A percentile compares a stretch with the other conserved stretches of the same genome.
Evolutionary conservation across 2,113 vertebrate species (phyloP).

Genomic region (Xiphias gladius): DNA sequence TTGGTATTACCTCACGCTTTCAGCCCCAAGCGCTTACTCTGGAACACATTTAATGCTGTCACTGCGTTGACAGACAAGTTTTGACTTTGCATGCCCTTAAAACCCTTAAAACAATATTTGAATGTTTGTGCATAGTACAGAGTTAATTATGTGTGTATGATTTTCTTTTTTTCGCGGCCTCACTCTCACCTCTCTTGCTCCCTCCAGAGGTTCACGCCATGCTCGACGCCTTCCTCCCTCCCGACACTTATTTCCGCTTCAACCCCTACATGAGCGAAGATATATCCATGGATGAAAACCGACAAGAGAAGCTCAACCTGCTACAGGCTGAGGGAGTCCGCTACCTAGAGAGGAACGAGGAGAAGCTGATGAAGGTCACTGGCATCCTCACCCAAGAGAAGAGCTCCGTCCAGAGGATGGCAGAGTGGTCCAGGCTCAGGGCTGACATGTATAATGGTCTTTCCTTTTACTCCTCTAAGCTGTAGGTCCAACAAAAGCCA

Average conservation of each 20-base stretch:
- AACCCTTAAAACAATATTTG: constrained; percentile 16
- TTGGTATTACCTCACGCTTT: constrained; percentile 36
- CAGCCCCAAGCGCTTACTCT: constrained; percentile 22
- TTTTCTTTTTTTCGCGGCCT: constrained; percentile 5
- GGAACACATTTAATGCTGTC: constrained; percentile 33
- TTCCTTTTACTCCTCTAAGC: constrained; percentile 83
- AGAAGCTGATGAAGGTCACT: constrained; percentile 91
- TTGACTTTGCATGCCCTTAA: constrained; percentile 21
- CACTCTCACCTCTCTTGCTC: constrained; percentile 42
- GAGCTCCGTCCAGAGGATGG: constrained; percentile 86
- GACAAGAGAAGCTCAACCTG: constrained; percentile 91
- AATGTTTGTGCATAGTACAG: constrained; percentile 52
- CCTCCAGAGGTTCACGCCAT: constrained; percentile 95
- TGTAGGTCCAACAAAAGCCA: constrained; percentile 67
- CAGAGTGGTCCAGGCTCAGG: constrained; percentile 90
- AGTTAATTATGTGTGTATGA: constrained; percentile 27
- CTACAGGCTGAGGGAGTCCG: constrained; percentile 89
- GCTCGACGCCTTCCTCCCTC: constrained; percentile 91
- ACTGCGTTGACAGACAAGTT: constrained; percentile 29
- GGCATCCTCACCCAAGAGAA: constrained; percentile 90
- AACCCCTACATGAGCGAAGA: constrained; percentile 95
- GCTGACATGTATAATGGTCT: constrained; percentile 90
- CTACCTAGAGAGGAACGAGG: constrained; percentile 94
- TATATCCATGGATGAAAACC: constrained; percentile 92
- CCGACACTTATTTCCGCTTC: constrained; percentile 95